Evolutionary conservation across 2,888 invertebrate species (phyloP).

Genomic region (Eumerus sabulonum): DNA sequence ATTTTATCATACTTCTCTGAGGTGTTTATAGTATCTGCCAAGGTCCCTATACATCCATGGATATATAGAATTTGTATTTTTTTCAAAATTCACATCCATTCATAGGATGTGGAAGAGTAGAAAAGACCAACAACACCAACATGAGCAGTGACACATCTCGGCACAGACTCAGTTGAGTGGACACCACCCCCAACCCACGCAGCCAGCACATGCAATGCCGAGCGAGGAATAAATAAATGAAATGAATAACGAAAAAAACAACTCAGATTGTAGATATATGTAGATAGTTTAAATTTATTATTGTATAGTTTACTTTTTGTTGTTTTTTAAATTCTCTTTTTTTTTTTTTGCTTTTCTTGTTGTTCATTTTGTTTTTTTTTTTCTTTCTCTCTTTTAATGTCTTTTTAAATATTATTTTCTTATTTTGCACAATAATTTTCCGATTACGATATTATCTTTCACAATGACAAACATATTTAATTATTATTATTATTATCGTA

Average conservation of each 20-base stretch:
- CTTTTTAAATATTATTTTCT: slow-evolving; percentile 26
- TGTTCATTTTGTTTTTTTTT: slow-evolving; percentile 27
- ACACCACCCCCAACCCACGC: too few species aligned
- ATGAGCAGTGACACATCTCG: slow-evolving; percentile 24
- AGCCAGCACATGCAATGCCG: neutral
- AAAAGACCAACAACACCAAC: too few species aligned
- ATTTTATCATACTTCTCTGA: too few species aligned
- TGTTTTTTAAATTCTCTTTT: slow-evolving; percentile 13
- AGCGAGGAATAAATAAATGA: neutral
- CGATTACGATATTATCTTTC: slow-evolving; percentile 66
- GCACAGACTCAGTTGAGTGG: slow-evolving; percentile 19
- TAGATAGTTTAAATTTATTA: slow-evolving; percentile 67
- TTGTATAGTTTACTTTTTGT: slow-evolving; percentile 62
- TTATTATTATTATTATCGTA: too few species aligned
- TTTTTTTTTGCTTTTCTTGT: slow-evolving; percentile 19
- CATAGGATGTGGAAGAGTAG: too few species aligned
- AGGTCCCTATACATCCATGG: too few species aligned
- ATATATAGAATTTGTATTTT: too few species aligned
- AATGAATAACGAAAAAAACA: slow-evolving; percentile 14
- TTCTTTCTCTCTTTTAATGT: slow-evolving; percentile 11
- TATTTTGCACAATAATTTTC: slow-evolving; percentile 62
- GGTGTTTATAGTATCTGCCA: too few species aligned
- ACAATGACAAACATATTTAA: slow-evolving; percentile 64
- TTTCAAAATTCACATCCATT: too few species aligned
- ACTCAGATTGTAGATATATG: slow-evolving; percentile 45